A percentile compares a stretch with the other conserved stretches of the same genome.
Conservation (phyloP, 2,113 vertebrate genomes). For the Stomatorhinus ivindoensis region DNA sequence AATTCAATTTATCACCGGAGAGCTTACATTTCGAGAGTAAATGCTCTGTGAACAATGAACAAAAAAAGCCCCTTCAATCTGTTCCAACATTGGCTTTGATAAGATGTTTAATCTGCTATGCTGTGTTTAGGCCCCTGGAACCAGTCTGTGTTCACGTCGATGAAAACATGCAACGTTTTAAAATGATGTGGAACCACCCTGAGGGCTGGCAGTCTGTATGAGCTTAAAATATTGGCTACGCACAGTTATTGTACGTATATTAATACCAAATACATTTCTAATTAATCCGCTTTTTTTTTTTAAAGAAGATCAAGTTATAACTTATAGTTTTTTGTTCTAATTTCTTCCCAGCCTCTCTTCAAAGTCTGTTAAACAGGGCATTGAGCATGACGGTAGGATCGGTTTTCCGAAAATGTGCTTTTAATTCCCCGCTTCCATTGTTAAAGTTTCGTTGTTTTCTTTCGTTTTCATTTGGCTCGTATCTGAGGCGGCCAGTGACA, state of each 20-base stretch:
- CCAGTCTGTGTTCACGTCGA: neutral
- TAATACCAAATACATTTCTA: constrained; percentile 24
- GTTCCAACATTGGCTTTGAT: constrained; percentile 11
- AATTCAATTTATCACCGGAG: constrained; percentile 21
- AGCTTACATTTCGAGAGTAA: constrained; percentile 16
- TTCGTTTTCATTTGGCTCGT: neutral
- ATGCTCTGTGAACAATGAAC: constrained; percentile 14
- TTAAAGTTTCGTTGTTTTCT: neutral
- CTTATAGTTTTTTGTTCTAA: constrained; percentile 1
- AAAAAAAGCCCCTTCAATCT: neutral
- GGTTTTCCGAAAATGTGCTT: neutral
- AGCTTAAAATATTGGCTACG: constrained; percentile 21
- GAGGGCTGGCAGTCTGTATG: constrained; percentile 16
- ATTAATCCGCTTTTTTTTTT: constrained; percentile 22
- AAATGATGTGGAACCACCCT: constrained; percentile 1
- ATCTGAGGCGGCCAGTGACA: neutral
- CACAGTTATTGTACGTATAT: constrained; percentile 22
- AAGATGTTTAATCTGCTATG: constrained; percentile 15
- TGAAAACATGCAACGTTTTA: constrained; percentile 14
- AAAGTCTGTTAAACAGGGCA: neutral
- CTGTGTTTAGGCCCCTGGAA: constrained; percentile 13
- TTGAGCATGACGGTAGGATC: neutral
- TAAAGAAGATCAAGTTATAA: constrained; percentile 19
- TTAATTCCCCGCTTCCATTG: neutral
- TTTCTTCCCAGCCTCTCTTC: neutral